Evolutionary conservation across 2,113 vertebrate species (phyloP).

Genomic region (Laterallus jamaicensis): DNA sequence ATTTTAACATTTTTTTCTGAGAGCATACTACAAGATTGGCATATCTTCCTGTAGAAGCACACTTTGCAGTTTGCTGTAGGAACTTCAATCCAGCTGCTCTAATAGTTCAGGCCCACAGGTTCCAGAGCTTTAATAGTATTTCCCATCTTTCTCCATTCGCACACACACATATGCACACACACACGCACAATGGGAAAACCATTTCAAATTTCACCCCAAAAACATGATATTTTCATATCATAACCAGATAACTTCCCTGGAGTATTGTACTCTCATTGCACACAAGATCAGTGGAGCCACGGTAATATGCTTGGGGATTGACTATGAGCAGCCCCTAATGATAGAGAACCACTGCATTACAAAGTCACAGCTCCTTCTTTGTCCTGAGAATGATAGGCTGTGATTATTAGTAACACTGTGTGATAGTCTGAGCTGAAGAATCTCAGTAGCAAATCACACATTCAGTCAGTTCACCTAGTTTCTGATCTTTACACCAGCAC

Average conservation of each 20-base stretch:
- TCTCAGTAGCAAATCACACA: neutral
- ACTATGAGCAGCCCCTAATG: neutral
- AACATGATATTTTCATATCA: neutral
- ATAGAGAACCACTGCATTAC: neutral
- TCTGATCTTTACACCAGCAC: neutral
- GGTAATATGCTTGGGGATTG: rapidly evolving
- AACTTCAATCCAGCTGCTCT: neutral
- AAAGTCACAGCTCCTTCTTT: neutral
- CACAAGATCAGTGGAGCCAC: neutral
- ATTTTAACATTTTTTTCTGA: neutral
- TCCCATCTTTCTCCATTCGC: neutral
- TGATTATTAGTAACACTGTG: neutral
- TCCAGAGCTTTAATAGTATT: neutral
- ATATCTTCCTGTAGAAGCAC: neutral
- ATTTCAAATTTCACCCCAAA: neutral
- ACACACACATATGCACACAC: neutral
- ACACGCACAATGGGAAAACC: neutral
- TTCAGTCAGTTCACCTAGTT: neutral
- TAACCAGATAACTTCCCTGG: neutral
- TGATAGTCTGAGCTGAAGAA: neutral
- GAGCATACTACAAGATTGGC: neutral
- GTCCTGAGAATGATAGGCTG: neutral
- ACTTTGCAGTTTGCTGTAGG: neutral
- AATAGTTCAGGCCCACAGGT: neutral
- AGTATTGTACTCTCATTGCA: neutral